A percentile compares a stretch with the other conserved stretches of the same genome.
phyloP scores from a whole-genome alignment of 2,888 invertebrate species.

The Microplitis manilae region DNA sequence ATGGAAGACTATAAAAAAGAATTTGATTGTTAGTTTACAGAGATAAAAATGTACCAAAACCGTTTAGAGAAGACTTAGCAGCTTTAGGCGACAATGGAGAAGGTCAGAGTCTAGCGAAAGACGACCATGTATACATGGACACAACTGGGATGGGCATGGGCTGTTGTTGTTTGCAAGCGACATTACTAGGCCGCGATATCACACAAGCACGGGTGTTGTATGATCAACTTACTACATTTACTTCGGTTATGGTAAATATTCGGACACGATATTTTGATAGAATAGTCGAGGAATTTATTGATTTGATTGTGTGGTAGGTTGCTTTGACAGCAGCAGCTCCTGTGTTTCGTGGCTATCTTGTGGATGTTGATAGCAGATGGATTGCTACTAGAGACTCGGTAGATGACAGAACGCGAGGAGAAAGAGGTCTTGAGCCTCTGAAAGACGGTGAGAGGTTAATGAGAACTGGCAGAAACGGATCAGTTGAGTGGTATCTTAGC shows the following conservation, averaged over 20 bases:
- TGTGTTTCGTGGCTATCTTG: conserved; percentile 90
- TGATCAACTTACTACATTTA: conserved; percentile 96
- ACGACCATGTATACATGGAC: conserved; percentile 97
- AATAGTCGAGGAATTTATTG: too few species aligned
- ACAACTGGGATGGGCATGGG: conserved; percentile 99
- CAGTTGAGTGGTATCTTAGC: conserved; percentile 96
- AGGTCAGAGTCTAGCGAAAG: conserved; percentile 78
- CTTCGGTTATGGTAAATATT: conserved; percentile 89
- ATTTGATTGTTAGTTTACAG: conserved; percentile 81
- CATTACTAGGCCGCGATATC: conserved; percentile 97
- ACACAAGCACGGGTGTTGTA: conserved; percentile 95
- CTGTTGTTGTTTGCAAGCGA: conserved; percentile 95
- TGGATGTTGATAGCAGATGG: conserved; percentile 98
- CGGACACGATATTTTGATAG: conserved; percentile 46
- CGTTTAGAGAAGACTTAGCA: conserved; percentile 79
- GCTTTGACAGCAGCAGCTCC: conserved; percentile 98
- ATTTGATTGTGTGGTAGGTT: conserved; percentile 74
- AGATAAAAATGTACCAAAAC: conserved; percentile 88
- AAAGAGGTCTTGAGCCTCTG: conserved; percentile 84
- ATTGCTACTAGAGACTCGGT: conserved; percentile 96
- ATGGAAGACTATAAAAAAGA: not conserved
- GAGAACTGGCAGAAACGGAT: conserved; percentile 95
- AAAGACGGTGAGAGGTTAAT: conserved; percentile 85
- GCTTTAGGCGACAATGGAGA: conserved; percentile 78
- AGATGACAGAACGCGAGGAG: conserved; percentile 94